Percentiles rank a stretch among this genome's conserved stretches.
phyloP scores from a whole-genome alignment of 1,140 invertebrate genomes.

The Papilio polyxenes region DNA sequence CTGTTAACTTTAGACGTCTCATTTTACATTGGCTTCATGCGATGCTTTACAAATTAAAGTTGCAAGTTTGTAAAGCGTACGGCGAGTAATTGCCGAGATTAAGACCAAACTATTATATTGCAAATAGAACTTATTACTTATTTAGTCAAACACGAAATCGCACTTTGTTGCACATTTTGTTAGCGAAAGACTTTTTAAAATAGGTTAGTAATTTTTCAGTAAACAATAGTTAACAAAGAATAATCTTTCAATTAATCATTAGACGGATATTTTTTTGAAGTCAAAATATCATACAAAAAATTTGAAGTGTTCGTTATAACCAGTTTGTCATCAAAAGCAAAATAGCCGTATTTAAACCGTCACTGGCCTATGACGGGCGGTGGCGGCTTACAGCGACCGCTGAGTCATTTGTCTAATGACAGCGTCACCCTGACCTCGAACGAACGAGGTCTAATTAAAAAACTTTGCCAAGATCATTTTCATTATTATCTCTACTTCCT shows the following conservation, averaged over 20 bases:
- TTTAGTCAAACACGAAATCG: not conserved
- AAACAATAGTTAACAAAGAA: not conserved
- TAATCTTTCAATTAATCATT: too few species aligned
- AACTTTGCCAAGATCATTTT: constrained; percentile 35
- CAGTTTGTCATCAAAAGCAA: constrained; percentile 6
- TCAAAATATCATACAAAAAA: not conserved
- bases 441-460: constrained; percentile 24
- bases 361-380: not conserved
- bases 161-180: not conserved
- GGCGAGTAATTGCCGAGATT: not conserved
- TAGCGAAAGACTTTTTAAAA: not conserved
- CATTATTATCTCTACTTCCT: constrained; percentile 34
- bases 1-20: not conserved
- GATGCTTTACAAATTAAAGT: not conserved
- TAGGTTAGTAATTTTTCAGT: not conserved
- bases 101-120: not conserved
- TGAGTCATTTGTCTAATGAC: constrained; percentile 31
- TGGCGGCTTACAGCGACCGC: not conserved
- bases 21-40: not conserved
- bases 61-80: not conserved
- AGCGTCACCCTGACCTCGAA: constrained; percentile 13
- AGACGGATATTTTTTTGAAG: too few species aligned
- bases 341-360: not conserved
- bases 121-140: not conserved
- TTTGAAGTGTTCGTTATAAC: not conserved